A percentile compares a stretch with the other conserved stretches of the same genome.
These are phyloP conservation scores for Austrofundulus limnaeus DNA, from an alignment of 2,113 vertebrate species.

Conservation along the genomic window DNA sequence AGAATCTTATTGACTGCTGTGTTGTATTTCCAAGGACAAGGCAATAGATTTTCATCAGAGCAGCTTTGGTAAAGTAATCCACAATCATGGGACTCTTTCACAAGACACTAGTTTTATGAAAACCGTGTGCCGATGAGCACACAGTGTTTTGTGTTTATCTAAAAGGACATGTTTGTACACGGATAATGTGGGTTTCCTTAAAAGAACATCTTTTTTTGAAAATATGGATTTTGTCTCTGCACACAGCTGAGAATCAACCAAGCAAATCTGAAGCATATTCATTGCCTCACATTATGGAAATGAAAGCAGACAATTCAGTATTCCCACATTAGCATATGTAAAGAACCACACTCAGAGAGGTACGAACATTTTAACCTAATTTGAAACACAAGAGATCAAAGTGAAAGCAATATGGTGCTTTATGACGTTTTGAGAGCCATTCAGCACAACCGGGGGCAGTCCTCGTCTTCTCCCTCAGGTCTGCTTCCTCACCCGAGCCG, in stretches of 20 bases:
- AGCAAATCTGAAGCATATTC: slow-evolving; percentile 59
- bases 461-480: slow-evolving; percentile 17
- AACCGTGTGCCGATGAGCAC: slow-evolving; percentile 13
- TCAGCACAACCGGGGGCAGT: slow-evolving; percentile 18
- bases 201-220: slow-evolving; percentile 38
- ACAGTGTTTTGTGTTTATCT: not conserved
- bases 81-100: slow-evolving; percentile 52
- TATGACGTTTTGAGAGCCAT: slow-evolving; percentile 48
- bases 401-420: slow-evolving; percentile 53
- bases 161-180: slow-evolving; percentile 1
- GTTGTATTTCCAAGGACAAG: slow-evolving; percentile 66
- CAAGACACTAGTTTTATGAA: slow-evolving; percentile 32
- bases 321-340: slow-evolving; percentile 66
- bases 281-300: slow-evolving; percentile 70
- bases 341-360: slow-evolving; percentile 44
- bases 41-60: slow-evolving; percentile 65
- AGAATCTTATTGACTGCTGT: slow-evolving; percentile 62
- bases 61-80: slow-evolving; percentile 57
- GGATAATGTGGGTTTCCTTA: slow-evolving; percentile 29
- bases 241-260: slow-evolving; percentile 63
- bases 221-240: slow-evolving; percentile 61
- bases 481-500: slow-evolving; percentile 51
- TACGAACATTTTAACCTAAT: slow-evolving; percentile 65
- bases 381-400: slow-evolving; percentile 43
- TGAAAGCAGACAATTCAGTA: slow-evolving; percentile 55